Evolutionary conservation across 2,113 vertebrate genomes (phyloP).

Genomic region (Hippocampus mohnikei): DNA sequence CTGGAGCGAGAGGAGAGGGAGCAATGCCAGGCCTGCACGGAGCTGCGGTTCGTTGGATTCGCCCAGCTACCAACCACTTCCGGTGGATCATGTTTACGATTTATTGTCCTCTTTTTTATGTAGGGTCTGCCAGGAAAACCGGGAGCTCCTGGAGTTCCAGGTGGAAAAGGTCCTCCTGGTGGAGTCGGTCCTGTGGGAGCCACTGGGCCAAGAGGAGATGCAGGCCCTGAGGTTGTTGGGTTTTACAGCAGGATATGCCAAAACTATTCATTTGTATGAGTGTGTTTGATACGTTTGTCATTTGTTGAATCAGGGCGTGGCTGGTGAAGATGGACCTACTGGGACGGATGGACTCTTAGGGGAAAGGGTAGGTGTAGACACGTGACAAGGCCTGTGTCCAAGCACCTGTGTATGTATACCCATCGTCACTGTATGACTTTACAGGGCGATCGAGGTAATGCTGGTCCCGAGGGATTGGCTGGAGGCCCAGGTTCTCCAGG

Average conservation of each 20-base stretch:
- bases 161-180: conserved; percentile 84
- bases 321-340: conserved; percentile 85
- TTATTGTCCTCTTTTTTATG: background rate
- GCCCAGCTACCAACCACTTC: background rate
- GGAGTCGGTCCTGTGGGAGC: conserved; percentile 83
- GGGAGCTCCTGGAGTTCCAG: conserved; percentile 79
- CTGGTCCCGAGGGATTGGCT: conserved; percentile 85
- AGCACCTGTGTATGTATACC: too few relatives aligned
- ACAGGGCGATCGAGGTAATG: conserved; percentile 88
- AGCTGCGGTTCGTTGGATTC: conserved; percentile 78
- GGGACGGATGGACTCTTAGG: conserved; percentile 88
- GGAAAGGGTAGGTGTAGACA: conserved; percentile 72
- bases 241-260: background rate
- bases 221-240: conserved; percentile 82
- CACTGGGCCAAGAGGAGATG: conserved; percentile 84
- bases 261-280: conserved; percentile 47
- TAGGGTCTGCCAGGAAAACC: conserved; percentile 91
- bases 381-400: too few relatives aligned
- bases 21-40: conserved; percentile 89
- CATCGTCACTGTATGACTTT: conserved; percentile 9
- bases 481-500: conserved; percentile 83
- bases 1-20: conserved; percentile 88
- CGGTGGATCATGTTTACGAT: background rate
- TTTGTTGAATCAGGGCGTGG: conserved; percentile 75
- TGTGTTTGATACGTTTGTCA: conserved; percentile 58